These are phyloP conservation scores for Samia ricini DNA, from an alignment of 1,140 invertebrate species.

Conservation along the genomic window DNA sequence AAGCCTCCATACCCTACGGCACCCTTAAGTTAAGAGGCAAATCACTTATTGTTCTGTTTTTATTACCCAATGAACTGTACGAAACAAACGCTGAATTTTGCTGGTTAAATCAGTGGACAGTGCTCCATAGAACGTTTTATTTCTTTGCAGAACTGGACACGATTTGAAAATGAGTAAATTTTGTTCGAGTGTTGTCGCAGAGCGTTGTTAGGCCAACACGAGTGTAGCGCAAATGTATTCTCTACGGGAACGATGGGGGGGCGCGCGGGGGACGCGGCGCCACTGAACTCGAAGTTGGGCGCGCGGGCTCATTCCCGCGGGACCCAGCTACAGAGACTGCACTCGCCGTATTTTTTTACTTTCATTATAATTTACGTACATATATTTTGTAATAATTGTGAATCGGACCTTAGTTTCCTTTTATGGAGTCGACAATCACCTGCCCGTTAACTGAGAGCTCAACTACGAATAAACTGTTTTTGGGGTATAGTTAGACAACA, in stretches of 20 bases:
- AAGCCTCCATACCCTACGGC: constrained; percentile 39
- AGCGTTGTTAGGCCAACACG: constrained; percentile 69
- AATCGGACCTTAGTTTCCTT: too few relatives aligned
- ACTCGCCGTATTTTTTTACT: constrained; percentile 35
- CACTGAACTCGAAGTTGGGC: constrained; percentile 72
- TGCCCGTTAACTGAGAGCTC: too few relatives aligned
- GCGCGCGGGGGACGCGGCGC: constrained; percentile 47
- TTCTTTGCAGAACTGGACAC: constrained; percentile 2
- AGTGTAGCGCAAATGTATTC: constrained; percentile 75
- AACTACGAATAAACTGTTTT: too few relatives aligned
- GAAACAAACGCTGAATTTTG: too few relatives aligned
- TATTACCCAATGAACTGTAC: constrained; percentile 20
- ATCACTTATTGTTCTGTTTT: constrained; percentile 57
- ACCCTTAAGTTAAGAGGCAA: constrained; percentile 44
- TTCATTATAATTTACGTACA: constrained; percentile 11
- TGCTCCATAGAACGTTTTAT: constrained; percentile 30
- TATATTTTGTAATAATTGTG: too few relatives aligned
- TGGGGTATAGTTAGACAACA: too few relatives aligned
- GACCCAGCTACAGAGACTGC: constrained; percentile 56
- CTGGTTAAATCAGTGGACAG: too few relatives aligned
- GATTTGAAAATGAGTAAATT: constrained; percentile 68
- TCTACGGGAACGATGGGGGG: constrained; percentile 52
- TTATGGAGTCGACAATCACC: too few relatives aligned
- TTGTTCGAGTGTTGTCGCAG: constrained; percentile 66
- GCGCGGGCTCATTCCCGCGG: constrained; percentile 64